These are phyloP conservation scores for Passerculus sandwichensis DNA, from an alignment of 2,797 vertebrate genomes.

Conservation along the genomic window DNA sequence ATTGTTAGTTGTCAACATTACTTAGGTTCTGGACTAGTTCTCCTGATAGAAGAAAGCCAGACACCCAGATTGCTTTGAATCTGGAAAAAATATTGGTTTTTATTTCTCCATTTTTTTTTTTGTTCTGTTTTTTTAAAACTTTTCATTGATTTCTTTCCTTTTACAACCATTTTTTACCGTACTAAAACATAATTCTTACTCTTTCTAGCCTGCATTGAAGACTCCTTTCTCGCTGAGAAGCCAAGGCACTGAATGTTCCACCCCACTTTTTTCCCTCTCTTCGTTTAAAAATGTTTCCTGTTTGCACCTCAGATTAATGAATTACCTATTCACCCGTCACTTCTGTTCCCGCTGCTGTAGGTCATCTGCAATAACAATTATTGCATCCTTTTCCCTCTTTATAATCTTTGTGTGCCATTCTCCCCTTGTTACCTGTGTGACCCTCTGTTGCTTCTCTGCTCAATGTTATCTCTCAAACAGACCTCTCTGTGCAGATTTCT, in stretches of 20 bases:
- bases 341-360: neutral
- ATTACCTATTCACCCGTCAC: neutral
- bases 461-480: neutral
- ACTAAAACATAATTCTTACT: neutral
- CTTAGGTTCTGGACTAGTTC: neutral
- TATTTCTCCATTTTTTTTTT: neutral
- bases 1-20: neutral
- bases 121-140: neutral
- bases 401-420: neutral
- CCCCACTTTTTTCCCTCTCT: neutral
- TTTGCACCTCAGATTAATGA: neutral
- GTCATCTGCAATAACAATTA: neutral
- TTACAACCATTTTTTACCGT: neutral
- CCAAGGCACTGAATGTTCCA: neutral
- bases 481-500: neutral
- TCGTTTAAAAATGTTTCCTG: neutral
- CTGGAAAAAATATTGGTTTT: neutral
- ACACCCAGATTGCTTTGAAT: fast-evolving
- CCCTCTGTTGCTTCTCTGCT: neutral
- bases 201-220: neutral
- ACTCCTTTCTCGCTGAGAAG: neutral
- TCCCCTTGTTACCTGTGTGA: neutral
- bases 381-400: neutral
- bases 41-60: neutral
- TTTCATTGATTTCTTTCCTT: neutral